Evolutionary conservation across 2,797 vertebrate genomes (phyloP).

Genomic region (Malurus leucopterus): DNA sequence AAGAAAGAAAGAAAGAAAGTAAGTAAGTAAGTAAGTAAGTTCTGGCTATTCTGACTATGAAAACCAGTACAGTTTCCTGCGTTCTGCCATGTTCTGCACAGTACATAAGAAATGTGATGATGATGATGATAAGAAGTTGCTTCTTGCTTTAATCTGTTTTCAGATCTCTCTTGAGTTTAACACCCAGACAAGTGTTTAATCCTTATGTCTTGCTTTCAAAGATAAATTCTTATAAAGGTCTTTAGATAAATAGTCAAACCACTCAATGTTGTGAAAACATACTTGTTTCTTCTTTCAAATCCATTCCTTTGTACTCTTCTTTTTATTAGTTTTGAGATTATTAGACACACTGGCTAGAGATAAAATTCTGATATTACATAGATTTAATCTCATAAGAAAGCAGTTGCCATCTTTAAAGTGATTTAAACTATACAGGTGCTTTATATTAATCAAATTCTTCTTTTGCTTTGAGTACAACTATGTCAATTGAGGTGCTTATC

Average conservation of each 20-base stretch:
- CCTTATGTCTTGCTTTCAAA: neutral
- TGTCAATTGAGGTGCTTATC: slow-evolving; percentile 40
- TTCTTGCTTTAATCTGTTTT: neutral
- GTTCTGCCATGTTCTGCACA: neutral
- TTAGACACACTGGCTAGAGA: neutral
- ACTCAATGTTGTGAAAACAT: neutral
- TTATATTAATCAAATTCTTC: slow-evolving; percentile 45
- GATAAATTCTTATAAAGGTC: neutral
- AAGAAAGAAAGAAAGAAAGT: neutral
- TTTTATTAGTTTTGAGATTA: neutral
- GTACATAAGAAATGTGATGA: neutral
- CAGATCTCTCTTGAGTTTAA: neutral
- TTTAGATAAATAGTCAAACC: neutral
- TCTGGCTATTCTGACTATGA: neutral
- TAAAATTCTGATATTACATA: slow-evolving; percentile 14
- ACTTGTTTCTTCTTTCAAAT: neutral
- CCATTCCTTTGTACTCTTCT: neutral
- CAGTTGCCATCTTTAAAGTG: slow-evolving; percentile 31
- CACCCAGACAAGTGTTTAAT: neutral
- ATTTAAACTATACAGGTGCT: slow-evolving; percentile 39
- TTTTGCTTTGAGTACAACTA: neutral
- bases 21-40: neutral
- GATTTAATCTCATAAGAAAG: slow-evolving; percentile 36
- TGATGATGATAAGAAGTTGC: neutral
- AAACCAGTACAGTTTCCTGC: neutral